These are phyloP conservation scores for Drosophila obscura DNA, from an alignment of 1,140 invertebrate genomes.

Conservation along the genomic window DNA sequence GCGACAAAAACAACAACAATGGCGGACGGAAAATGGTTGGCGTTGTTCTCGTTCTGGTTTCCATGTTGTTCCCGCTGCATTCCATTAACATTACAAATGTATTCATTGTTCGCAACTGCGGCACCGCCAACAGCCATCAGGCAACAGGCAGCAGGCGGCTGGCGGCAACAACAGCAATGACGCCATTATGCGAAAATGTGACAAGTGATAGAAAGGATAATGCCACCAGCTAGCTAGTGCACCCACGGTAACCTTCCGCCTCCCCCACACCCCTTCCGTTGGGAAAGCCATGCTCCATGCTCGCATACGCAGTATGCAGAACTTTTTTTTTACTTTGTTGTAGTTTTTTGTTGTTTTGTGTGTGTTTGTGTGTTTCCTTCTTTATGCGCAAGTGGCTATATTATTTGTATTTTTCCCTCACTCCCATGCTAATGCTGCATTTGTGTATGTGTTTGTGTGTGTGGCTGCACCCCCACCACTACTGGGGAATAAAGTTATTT, in stretches of 20 bases:
- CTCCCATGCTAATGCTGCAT: slow-evolving; percentile 53
- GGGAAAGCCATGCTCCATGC: slow-evolving; percentile 2
- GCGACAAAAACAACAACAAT: slow-evolving; percentile 50
- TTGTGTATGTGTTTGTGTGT: slow-evolving; percentile 15
- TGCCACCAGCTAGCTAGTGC: slow-evolving; percentile 24
- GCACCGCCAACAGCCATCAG: slow-evolving; percentile 30
- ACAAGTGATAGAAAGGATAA: slow-evolving; percentile 78
- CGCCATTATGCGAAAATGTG: slow-evolving; percentile 77
- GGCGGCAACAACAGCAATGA: slow-evolving; percentile 33
- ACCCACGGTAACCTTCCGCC: no score
- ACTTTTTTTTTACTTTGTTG: slow-evolving; percentile 32
- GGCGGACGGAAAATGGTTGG: slow-evolving; percentile 56
- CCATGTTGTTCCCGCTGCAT: slow-evolving; percentile 58
- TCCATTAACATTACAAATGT: slow-evolving; percentile 81
- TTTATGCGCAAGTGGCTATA: slow-evolving; percentile 71
- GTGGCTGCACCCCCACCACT: slow-evolving; percentile 17
- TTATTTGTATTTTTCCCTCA: slow-evolving; percentile 71
- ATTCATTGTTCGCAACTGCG: slow-evolving; percentile 71
- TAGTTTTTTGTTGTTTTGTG: slow-evolving; percentile 8
- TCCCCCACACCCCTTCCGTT: not conserved
- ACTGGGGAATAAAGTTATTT: not conserved
- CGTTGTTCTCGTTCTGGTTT: slow-evolving; percentile 43
- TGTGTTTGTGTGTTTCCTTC: slow-evolving; percentile 35
- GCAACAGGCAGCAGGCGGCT: slow-evolving; percentile 10
- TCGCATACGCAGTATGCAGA: slow-evolving; percentile 32